Conservation (phyloP, 1,140 invertebrate genomes). For the Drosophila hydei region DNA sequence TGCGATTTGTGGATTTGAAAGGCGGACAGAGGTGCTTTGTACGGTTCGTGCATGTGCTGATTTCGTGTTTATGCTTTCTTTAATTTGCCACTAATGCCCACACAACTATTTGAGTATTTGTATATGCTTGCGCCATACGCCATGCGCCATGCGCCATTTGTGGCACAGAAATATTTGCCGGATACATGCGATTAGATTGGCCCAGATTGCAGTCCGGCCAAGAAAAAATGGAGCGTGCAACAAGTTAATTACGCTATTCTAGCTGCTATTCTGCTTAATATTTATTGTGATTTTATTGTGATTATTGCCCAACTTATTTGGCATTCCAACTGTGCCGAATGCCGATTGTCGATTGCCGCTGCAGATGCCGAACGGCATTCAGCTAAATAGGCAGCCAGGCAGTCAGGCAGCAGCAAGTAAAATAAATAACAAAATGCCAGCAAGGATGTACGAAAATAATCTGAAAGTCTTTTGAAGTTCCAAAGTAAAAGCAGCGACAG, state of each 20-base stretch:
- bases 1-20: constrained; percentile 52
- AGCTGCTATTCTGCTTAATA: constrained; percentile 23
- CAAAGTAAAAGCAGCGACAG: constrained; percentile 47
- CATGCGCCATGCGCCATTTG: constrained; percentile 58
- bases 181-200: constrained; percentile 83
- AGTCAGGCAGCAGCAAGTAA: constrained; percentile 29
- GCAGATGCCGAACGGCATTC: constrained; percentile 25
- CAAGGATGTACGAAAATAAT: constrained; percentile 50
- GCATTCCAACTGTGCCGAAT: constrained; percentile 5
- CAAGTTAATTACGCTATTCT: constrained; percentile 78
- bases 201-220: constrained; percentile 46
- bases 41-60: constrained; percentile 65
- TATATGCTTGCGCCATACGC: background rate
- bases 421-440: constrained; percentile 63
- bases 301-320: constrained; percentile 47
- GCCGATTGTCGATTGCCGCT: constrained; percentile 2
- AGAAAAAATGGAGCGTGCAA: constrained; percentile 60
- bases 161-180: constrained; percentile 74
- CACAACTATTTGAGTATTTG: constrained; percentile 9
- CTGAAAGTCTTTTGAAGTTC: constrained; percentile 60
- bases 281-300: constrained; percentile 52
- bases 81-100: constrained; percentile 68
- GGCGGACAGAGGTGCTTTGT: constrained; percentile 30
- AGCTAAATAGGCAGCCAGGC: background rate
- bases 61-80: constrained; percentile 77